Base-by-base conservation (phyloP, 2,797 vertebrate genomes). In the Notolepis coatsorum region DNA sequence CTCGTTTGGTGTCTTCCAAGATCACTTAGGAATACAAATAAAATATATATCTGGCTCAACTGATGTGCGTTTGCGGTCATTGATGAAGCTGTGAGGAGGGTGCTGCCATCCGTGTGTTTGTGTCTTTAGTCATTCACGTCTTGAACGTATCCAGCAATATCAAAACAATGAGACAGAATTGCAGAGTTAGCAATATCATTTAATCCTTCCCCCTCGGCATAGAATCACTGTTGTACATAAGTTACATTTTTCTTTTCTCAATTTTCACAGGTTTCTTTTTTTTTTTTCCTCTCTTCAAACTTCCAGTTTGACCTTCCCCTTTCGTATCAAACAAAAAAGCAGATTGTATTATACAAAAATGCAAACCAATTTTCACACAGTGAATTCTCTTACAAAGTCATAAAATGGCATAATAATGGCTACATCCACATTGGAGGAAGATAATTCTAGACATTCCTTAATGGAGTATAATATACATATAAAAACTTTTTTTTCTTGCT, bases 331-430 rank as follows among this genome's bases (percentile, higher is more conserved):
- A 92, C 89, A 87, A 91, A 89, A 81, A 87, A 91, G 91, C 89
- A 92, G 90, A 94, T 94, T 94, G 92, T 94, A 94, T 93, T 94
- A 93, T 94, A 94, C 92, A 94, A 94, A 94, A 94, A 94, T 93
- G 93, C 93, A 94, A 93, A 94, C 92, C 92, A 94, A 94, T 94
- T 94, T 94, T 94, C 93, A 94, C 93, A 94, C 93, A 94, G 93
- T 94, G 93, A 94, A 94, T 94, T 93, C 90, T 93, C 92, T 94
- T 94, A 94, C 92, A 94, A 94, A 94, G 92, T 93, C 93, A 94
- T 93, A 93, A 93, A 93, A 93, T 93, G 91, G 92, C 88, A 86
- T 93, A 90, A 91, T 93, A 93, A 93, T 92, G 90, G 90, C 92
- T 94, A 94, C 93, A 94, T 94, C 93, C 93, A 94, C 92, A 94